Evolutionary conservation across 1,140 invertebrate genomes (phyloP).

Genomic region (Lepidurus couesii): DNA sequence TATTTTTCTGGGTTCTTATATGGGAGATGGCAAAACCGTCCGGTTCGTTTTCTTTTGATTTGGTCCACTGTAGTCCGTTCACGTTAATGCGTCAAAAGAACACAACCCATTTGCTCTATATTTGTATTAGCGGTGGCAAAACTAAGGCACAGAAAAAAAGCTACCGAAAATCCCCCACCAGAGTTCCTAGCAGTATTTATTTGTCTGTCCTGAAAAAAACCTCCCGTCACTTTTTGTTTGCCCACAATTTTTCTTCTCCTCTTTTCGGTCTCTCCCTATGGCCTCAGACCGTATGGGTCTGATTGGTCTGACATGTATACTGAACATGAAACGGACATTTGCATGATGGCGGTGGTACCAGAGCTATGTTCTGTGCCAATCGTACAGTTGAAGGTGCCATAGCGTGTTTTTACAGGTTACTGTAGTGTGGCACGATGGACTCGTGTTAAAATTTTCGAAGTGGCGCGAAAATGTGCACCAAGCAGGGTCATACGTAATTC

Average conservation of each 20-base stretch:
- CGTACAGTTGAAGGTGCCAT: constrained; percentile 14
- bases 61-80: not conserved
- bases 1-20: not conserved
- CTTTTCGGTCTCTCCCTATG: not conserved
- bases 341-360: not conserved
- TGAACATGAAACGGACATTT: constrained; percentile 18
- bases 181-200: constrained; percentile 22
- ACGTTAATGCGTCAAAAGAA: constrained; percentile 8
- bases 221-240: not conserved
- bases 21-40: not conserved
- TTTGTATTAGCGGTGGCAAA: constrained; percentile 17
- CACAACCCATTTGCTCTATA: not conserved
- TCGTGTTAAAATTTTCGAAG: not conserved
- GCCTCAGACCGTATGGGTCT: not conserved
- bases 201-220: not conserved
- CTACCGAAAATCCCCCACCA: constrained; percentile 8
- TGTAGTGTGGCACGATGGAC: not conserved
- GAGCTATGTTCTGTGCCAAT: constrained; percentile 21
- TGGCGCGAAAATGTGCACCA: constrained; percentile 18
- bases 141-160: not conserved
- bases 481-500: constrained; percentile 19
- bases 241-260: not conserved
- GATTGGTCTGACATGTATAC: constrained; percentile 10
- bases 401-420: not conserved
- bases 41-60: not conserved